These are phyloP conservation scores for Hydraecia micacea DNA, from an alignment of 2,888 invertebrate genomes.

Conservation along the genomic window DNA sequence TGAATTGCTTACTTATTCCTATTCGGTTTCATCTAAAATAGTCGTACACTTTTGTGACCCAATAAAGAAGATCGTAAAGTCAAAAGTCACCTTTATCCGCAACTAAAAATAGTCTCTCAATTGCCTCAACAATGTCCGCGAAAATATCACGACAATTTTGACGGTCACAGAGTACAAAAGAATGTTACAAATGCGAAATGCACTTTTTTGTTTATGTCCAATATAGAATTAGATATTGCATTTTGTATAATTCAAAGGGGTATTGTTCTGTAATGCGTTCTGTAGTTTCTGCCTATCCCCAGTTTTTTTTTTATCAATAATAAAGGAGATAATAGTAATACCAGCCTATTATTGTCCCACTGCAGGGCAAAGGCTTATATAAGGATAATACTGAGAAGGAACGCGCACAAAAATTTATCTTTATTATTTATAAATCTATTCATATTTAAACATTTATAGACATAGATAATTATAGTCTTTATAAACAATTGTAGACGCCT, in stretches of 20 bases:
- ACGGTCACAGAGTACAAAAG: constrained; percentile 2
- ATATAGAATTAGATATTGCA: not conserved
- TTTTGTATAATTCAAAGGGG: not conserved
- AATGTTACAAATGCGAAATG: not conserved
- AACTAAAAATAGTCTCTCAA: constrained; percentile 28
- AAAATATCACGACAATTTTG: constrained; percentile 25
- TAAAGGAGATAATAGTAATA: not conserved
- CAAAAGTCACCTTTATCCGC: constrained; percentile 5
- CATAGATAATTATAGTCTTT: no score
- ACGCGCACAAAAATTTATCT: not conserved
- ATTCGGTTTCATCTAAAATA: constrained; percentile 7
- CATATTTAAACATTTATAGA: no score
- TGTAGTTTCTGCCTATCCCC: not conserved
- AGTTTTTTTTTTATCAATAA: not conserved
- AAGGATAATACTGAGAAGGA: not conserved
- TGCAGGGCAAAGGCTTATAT: not conserved
- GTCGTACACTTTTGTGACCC: not conserved
- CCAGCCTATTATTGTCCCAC: not conserved
- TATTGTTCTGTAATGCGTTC: not conserved
- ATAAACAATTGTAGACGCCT: not conserved
- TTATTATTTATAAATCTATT: no score
- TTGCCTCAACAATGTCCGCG: constrained; percentile 30
- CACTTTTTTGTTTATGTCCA: not conserved
- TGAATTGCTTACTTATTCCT: not conserved
- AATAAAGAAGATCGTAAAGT: constrained; percentile 9